Conservation (phyloP, 1,140 invertebrate genomes). For the Papilio helenus region DNA sequence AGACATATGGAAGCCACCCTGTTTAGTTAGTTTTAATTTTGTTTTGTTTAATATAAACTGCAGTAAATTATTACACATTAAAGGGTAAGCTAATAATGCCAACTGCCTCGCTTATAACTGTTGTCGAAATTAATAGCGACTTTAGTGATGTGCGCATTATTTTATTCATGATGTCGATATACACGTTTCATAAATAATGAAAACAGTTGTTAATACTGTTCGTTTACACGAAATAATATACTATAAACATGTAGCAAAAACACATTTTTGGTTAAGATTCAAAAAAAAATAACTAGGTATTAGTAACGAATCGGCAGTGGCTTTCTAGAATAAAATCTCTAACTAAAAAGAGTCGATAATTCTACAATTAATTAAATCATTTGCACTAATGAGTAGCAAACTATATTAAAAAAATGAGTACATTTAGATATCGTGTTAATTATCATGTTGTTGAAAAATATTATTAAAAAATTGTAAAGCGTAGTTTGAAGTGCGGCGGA, state of each 20-base stretch:
- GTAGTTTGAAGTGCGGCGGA: constrained; percentile 9
- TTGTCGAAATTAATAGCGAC: constrained; percentile 75
- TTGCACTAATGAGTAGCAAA: background rate
- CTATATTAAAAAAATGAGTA: background rate
- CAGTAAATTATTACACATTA: constrained; percentile 80
- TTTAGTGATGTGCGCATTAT: constrained; percentile 52
- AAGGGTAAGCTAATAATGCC: constrained; percentile 79
- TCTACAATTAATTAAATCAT: background rate
- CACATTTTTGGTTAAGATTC: no score
- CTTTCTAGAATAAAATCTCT: no score
- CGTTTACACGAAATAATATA: no score
- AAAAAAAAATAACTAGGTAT: no score
- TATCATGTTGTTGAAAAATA: constrained; percentile 1
- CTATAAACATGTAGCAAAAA: no score
- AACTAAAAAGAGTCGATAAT: background rate
- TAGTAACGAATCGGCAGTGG: background rate
- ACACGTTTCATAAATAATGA: background rate
- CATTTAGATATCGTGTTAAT: background rate
- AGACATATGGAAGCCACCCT: constrained; percentile 22
- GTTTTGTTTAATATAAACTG: constrained; percentile 79
- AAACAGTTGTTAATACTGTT: background rate
- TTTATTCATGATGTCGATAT: constrained; percentile 43
- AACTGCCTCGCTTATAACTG: constrained; percentile 74
- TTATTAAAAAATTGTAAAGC: constrained; percentile 2
- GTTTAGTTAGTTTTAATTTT: constrained; percentile 72